A percentile compares a stretch with the other conserved stretches of the same genome.
These are phyloP conservation scores for Myotis findleyi DNA, from an alignment of 2,797 vertebrate species.

Conservation along the genomic window DNA sequence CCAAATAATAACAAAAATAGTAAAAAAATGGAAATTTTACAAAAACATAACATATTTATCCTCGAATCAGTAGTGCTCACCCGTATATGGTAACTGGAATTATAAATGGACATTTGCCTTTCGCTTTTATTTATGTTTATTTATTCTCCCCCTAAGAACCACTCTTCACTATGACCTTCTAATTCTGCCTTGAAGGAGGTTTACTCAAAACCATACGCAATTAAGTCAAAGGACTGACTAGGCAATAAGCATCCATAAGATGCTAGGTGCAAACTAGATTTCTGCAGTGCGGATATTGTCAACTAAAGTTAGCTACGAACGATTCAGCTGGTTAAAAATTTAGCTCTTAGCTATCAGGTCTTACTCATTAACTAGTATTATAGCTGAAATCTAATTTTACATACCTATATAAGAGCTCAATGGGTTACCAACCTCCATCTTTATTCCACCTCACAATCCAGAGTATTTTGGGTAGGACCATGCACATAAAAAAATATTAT, in stretches of 20 bases:
- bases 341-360: background rate
- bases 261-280: background rate
- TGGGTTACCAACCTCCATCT: background rate
- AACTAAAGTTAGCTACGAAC: background rate
- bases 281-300: background rate
- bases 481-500: background rate
- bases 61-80: background rate
- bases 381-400: background rate
- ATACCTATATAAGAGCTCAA: background rate
- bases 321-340: background rate
- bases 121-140: conserved; percentile 34
- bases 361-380: background rate
- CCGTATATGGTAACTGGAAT: background rate
- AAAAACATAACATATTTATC: background rate
- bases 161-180: background rate
- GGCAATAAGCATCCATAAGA: background rate
- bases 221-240: background rate
- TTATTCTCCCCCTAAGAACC: background rate
- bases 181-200: background rate
- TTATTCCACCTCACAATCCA: background rate
- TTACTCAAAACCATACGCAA: background rate
- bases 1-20: background rate
- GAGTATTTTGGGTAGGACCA: background rate
- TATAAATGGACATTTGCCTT: background rate
- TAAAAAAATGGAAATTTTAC: background rate